Evolutionary conservation across 2,888 invertebrate genomes (phyloP).

Genomic region (Cantharis flavilabris): DNA sequence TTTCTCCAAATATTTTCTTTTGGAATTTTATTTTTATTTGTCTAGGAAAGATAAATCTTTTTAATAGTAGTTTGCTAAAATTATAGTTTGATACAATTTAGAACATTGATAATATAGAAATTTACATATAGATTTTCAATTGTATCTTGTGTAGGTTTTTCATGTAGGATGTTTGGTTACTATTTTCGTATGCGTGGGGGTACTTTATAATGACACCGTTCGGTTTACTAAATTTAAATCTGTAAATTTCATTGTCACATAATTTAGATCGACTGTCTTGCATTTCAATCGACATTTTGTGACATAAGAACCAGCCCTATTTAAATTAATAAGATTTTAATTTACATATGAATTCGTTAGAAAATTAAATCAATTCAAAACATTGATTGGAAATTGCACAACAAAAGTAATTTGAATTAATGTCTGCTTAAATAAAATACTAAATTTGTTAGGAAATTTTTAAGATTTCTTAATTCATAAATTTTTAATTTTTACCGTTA

Average conservation of each 20-base stretch:
- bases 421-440: background rate
- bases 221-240: constrained; percentile 38
- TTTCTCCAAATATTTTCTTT: constrained; percentile 15
- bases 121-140: constrained; percentile 42
- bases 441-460: background rate
- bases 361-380: background rate
- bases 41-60: background rate
- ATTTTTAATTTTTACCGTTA: constrained; percentile 2
- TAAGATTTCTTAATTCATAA: background rate
- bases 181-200: constrained; percentile 44
- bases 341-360: background rate
- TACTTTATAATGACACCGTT: constrained; percentile 43
- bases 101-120: constrained; percentile 1
- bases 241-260: constrained; percentile 34
- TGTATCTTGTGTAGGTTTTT: constrained; percentile 41
- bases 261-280: constrained; percentile 18
- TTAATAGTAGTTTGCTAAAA: background rate
- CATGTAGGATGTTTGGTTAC: constrained; percentile 44
- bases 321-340: background rate
- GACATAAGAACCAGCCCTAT: background rate
- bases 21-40: background rate
- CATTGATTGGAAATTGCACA: background rate
- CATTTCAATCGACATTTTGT: constrained; percentile 7
- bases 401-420: background rate
- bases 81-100: background rate